Conservation (phyloP, 2,113 vertebrate species). For the Taurulus bubalis region DNA sequence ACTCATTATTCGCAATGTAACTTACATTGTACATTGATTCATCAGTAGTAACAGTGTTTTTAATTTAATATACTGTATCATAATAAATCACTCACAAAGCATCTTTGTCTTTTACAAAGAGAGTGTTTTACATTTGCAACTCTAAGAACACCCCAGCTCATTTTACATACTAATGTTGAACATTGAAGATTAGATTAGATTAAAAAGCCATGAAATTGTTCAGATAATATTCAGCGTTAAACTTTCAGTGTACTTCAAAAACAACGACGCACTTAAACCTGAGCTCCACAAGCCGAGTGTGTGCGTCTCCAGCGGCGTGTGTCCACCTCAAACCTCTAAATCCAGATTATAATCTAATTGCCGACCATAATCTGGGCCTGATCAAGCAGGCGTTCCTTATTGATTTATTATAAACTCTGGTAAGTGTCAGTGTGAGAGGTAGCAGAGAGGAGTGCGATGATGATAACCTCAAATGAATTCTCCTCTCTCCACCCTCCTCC, state of each 20-base stretch:
- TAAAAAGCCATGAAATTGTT: not conserved
- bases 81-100: no score
- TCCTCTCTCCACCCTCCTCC: slow-evolving; percentile 78
- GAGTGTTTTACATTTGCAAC: not conserved
- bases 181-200: not conserved
- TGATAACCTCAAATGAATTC: slow-evolving; percentile 87
- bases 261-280: not conserved
- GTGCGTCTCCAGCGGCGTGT: slow-evolving; percentile 13
- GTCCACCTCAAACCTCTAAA: slow-evolving; percentile 38
- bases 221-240: not conserved
- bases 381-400: slow-evolving; percentile 57
- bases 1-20: no score
- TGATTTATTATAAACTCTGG: slow-evolving; percentile 74
- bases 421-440: slow-evolving; percentile 75
- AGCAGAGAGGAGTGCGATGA: slow-evolving; percentile 78
- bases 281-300: slow-evolving; percentile 5
- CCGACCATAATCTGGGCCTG: slow-evolving; percentile 45
- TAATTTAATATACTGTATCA: no score
- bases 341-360: slow-evolving; percentile 48
- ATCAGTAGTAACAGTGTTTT: not conserved
- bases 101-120: not conserved
- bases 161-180: not conserved
- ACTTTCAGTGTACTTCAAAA: slow-evolving; percentile 13
- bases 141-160: not conserved
- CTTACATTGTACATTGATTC: no score